These are phyloP conservation scores for Pseudocheirus occidentalis DNA, from an alignment of 2,797 vertebrate genomes.

Conservation along the genomic window DNA sequence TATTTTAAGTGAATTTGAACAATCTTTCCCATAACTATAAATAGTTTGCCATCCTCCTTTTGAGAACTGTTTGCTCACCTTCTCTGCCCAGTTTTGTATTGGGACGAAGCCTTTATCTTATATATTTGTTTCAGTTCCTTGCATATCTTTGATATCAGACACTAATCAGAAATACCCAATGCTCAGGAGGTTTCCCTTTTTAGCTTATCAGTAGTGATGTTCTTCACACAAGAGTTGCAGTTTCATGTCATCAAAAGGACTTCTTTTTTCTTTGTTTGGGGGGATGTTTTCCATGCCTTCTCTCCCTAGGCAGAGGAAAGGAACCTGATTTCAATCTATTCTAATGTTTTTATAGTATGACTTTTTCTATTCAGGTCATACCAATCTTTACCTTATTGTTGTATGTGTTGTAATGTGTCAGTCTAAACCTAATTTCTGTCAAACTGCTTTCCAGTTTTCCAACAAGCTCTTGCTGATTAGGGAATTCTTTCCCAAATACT, in stretches of 20 bases:
- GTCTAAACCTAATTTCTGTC: background rate
- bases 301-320: background rate
- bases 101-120: background rate
- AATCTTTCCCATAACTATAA: too few species aligned
- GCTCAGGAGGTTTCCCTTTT: background rate
- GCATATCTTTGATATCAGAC: background rate
- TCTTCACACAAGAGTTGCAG: background rate
- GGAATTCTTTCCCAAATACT: background rate
- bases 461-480: background rate
- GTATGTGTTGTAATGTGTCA: background rate
- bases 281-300: background rate
- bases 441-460: background rate
- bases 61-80: background rate
- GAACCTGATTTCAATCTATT: background rate
- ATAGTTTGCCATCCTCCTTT: background rate
- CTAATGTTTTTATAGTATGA: background rate
- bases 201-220: background rate
- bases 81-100: background rate
- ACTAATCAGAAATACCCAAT: background rate
- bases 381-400: background rate
- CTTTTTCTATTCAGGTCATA: background rate
- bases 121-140: background rate
- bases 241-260: background rate
- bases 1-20: too few species aligned
- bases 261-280: background rate